phyloP scores from a whole-genome alignment of 1,140 invertebrate genomes.

The Orchesella cincta region DNA sequence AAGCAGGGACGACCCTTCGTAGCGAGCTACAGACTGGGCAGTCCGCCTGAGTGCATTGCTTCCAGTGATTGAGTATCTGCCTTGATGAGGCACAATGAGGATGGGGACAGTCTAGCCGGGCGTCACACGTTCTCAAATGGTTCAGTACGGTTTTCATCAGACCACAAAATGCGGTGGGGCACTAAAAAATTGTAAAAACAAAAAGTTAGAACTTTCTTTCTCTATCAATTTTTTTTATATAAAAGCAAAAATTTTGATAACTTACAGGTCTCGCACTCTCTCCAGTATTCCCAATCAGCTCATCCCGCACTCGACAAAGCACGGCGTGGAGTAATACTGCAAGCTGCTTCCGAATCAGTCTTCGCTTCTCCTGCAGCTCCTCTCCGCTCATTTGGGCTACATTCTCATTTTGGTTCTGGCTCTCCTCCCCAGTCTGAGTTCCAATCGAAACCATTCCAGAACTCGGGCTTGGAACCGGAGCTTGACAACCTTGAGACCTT shows the following conservation, averaged over 20 bases:
- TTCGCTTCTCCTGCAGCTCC: neutral
- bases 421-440: neutral
- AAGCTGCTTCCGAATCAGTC: conserved; percentile 23
- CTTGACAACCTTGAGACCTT: neutral
- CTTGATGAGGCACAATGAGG: conserved; percentile 7
- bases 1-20: neutral
- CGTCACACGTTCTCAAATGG: conserved; percentile 10
- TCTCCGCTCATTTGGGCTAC: neutral
- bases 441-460: neutral
- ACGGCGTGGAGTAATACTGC: conserved; percentile 15
- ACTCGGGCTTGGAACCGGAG: too few species aligned
- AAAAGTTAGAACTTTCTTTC: neutral
- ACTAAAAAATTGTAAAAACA: neutral
- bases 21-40: conserved; percentile 1
- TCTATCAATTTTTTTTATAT: too few species aligned
- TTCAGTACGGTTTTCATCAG: conserved; percentile 18
- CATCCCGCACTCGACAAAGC: neutral
- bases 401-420: too few species aligned
- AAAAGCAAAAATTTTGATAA: too few species aligned
- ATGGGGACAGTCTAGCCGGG: conserved; percentile 3
- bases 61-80: conserved; percentile 21
- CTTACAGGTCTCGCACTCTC: neutral
- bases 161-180: conserved; percentile 10
- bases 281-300: conserved; percentile 16
- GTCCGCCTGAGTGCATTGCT: neutral